phyloP scores from a whole-genome alignment of 2,113 vertebrate genomes.

The Mystacornis crossleyi region DNA sequence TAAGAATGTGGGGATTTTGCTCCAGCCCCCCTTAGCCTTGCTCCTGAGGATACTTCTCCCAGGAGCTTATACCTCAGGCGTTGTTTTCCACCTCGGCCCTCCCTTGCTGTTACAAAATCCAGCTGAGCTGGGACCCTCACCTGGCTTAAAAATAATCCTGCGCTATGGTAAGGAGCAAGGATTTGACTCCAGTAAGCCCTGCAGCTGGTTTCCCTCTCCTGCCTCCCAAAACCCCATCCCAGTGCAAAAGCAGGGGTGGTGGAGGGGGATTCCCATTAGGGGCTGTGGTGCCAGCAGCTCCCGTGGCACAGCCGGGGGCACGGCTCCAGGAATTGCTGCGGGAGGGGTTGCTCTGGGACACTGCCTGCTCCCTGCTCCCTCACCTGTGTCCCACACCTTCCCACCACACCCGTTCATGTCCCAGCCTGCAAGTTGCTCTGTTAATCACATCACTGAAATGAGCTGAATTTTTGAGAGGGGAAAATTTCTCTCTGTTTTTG shows the following conservation, averaged over 20 bases:
- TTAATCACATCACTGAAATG: neutral
- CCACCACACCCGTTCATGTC: neutral
- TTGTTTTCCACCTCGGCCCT: accelerated
- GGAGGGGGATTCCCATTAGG: accelerated
- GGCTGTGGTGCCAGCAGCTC: accelerated
- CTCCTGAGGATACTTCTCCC: neutral
- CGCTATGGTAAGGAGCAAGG: accelerated
- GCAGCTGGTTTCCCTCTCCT: neutral
- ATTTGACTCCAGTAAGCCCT: neutral
- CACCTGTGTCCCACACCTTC: neutral
- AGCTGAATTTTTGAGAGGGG: neutral
- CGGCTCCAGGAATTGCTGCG: neutral
- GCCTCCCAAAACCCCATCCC: accelerated
- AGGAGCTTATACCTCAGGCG: neutral
- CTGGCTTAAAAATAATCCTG: neutral
- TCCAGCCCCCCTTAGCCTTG: neutral
- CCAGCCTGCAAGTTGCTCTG: neutral
- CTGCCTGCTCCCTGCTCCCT: neutral
- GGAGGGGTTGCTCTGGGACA: neutral
- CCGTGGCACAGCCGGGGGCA: accelerated
- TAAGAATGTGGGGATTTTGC: neutral
- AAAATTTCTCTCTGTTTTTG: neutral
- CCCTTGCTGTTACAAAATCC: neutral
- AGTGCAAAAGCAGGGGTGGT: neutral
- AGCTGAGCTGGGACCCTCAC: neutral